phyloP scores from a whole-genome alignment of 2,113 vertebrate species.

The Podiceps cristatus region DNA sequence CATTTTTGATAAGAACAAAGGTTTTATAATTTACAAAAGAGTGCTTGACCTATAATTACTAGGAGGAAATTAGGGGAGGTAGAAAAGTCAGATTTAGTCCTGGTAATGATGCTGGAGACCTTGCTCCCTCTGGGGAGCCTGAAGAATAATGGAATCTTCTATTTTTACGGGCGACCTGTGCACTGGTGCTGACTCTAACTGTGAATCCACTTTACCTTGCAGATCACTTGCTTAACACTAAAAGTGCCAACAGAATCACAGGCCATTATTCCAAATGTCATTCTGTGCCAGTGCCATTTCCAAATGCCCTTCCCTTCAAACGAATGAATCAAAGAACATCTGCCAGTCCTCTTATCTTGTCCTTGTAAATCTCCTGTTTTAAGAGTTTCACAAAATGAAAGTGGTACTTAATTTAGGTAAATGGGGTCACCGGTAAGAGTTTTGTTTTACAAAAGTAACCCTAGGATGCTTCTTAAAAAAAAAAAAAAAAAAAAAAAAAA shows the following conservation, averaged over 20 bases:
- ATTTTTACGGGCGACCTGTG: slow-evolving; percentile 97
- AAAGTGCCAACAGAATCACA: slow-evolving; percentile 85
- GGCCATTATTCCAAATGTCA: slow-evolving; percentile 92
- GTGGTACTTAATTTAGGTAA: slow-evolving; percentile 57
- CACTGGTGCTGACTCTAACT: slow-evolving; percentile 87
- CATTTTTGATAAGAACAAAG: slow-evolving; percentile 96
- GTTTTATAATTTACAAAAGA: slow-evolving; percentile 99
- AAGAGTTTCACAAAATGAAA: slow-evolving; percentile 61
- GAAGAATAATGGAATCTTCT: slow-evolving; percentile 99
- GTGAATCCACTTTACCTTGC: slow-evolving; percentile 88
- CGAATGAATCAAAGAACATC: slow-evolving; percentile 80
- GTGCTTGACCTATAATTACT: slow-evolving; percentile 99
- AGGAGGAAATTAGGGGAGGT: slow-evolving; percentile 88
- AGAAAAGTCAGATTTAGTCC: slow-evolving; percentile 95
- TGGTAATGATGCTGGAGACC: slow-evolving; percentile 99
- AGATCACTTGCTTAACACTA: slow-evolving; percentile 90
- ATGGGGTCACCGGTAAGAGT: slow-evolving; percentile 22
- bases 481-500: not conserved
- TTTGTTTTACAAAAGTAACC: not conserved
- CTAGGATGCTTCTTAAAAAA: not conserved
- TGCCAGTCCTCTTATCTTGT: slow-evolving; percentile 69
- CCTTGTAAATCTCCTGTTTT: slow-evolving; percentile 67
- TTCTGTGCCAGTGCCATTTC: slow-evolving; percentile 78
- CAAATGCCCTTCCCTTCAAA: slow-evolving; percentile 78
- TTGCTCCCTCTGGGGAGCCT: slow-evolving; percentile 90